Base-by-base conservation (phyloP, 2,797 vertebrate genomes). In the Chaunax sp. region DNA sequence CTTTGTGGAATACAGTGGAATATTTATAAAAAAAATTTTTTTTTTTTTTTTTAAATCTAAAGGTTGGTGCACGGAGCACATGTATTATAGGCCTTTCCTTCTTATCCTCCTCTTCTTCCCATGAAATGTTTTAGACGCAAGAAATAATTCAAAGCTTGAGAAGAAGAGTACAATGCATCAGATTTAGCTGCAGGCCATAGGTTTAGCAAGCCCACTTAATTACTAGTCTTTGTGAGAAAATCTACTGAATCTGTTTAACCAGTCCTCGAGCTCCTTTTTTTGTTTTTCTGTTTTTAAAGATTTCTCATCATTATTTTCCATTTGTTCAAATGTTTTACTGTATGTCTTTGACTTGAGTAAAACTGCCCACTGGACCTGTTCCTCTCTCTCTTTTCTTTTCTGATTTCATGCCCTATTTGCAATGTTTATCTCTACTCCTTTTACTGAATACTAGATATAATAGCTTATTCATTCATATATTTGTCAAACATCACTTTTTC, bases 1-100 rank as follows among this genome's bases (percentile, higher is more conserved):
- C 70, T 51, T 18, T 16, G 41, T 53, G 8, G 22, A 47, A 50
- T 50, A 64, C 18, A 46, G 14, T 65, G 6, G 37, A 5, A 28
- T 13, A n/a, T 28, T 43, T 35, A 40, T 69, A 11, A 14, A 44
- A 19, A 58, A n/a, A n/a, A n/a, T n/a, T n/a, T n/a, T n/a, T n/a
- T n/a, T n/a, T n/a, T n/a, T n/a, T n/a, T n/a, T n/a, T n/a, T n/a
- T n/a, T n/a, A n/a, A 15, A 18, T 58, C 7, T n/a, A 45, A 57
- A 25, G 14, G 16, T 45, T 51, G 30, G 37, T 26, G 41, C 20
- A 28, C 13, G 43, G 13, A 6, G 14, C 13, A 15, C 54, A 41
- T 51, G 10, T n/a, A 1, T 57, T 53, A 18, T 9, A 25, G 7
- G 20, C 44, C 23, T 26, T 63, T 50, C 2, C 4, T 52, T 54